Percentiles rank a stretch among this genome's conserved stretches.
These are phyloP conservation scores for Ostrea denselamellosa DNA, from an alignment of 1,140 invertebrate species.

Conservation along the genomic window DNA sequence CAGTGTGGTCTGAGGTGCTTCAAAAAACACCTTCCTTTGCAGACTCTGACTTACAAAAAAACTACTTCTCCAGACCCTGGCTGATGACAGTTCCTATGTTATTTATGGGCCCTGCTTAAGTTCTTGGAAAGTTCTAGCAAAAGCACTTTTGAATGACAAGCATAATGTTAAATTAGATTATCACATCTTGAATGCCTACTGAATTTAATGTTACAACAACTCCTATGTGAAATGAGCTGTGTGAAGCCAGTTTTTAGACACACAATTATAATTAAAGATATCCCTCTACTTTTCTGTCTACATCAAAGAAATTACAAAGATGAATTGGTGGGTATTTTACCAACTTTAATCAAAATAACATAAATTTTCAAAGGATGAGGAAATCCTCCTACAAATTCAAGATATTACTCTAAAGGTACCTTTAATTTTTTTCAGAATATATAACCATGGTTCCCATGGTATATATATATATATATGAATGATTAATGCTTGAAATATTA, in stretches of 20 bases:
- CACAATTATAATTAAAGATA: background rate
- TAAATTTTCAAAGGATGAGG: conserved; percentile 7
- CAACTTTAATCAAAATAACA: background rate
- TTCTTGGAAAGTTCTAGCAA: background rate
- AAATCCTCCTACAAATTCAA: background rate
- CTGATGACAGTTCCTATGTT: conserved; percentile 12
- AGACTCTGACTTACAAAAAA: background rate
- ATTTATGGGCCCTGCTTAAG: conserved; percentile 4
- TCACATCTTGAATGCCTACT: background rate
- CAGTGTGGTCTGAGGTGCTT: background rate
- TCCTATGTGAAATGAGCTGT: background rate
- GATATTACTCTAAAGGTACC: conserved; percentile 26
- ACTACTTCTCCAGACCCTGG: conserved; percentile 14
- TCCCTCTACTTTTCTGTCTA: background rate
- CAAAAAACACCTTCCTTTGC: background rate
- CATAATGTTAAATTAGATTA: background rate
- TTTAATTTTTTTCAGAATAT: background rate
- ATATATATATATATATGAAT: conserved; percentile 15
- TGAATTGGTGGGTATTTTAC: background rate
- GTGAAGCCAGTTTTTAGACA: background rate
- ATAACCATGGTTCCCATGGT: conserved; percentile 6
- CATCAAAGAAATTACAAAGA: background rate
- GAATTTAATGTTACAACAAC: conserved; percentile 19
- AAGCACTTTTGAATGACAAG: background rate
- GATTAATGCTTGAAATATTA: conserved; percentile 29